Evolutionary conservation across 2,888 invertebrate species (phyloP), one percentile per base, ranked within the genome.

Genomic region (Eudasyphora cyanicolor): DNA sequence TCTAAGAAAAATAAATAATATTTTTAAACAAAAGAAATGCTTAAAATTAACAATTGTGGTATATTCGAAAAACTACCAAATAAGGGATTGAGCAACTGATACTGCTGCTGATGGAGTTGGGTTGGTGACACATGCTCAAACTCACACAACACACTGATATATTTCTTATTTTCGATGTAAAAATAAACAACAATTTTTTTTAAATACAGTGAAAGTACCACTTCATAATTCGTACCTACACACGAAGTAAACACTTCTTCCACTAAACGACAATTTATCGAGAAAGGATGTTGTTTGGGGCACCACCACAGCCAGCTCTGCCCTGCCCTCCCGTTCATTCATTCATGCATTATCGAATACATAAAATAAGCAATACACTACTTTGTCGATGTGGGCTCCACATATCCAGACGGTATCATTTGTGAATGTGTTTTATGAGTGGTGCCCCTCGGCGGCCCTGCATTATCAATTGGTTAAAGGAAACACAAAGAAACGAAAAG

Each of bases 241-340:
- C n/a, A n/a, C n/a, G n/a, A n/a, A n/a, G n/a, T n/a, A n/a, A n/a
- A 38, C 10, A 38, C 38, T 38, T 38, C n/a, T n/a, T 10, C 38
- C 38, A 38, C 7, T n/a, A 38, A 38, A 38, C 38, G 10, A 38
- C 5, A 7, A 49, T 19, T 29, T 60, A 60, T 60, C 60, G 27
- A 60, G n/a, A 60, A 60, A 27, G 60, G 60, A 60, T 60, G 60
- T 60, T 29, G n/a, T 29, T 57, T 57, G 45, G 35, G 4, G 32
- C 32, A 32, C 32, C 32, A 32, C 38, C 6, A 38, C 7, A 38
- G n/a, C n/a, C n/a, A n/a, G n/a, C n/a, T n/a, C n/a, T n/a, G n/a
- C n/a, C n/a, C n/a, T n/a, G n/a, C n/a, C n/a, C n/a, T n/a, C n/a
- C n/a, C n/a, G n/a, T 38, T 12, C 7, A 38, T 38, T 8, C 38